A percentile compares a stretch with the other conserved stretches of the same genome.
Conservation (phyloP, 2,797 vertebrate genomes). For the Myotis pilosus region DNA sequence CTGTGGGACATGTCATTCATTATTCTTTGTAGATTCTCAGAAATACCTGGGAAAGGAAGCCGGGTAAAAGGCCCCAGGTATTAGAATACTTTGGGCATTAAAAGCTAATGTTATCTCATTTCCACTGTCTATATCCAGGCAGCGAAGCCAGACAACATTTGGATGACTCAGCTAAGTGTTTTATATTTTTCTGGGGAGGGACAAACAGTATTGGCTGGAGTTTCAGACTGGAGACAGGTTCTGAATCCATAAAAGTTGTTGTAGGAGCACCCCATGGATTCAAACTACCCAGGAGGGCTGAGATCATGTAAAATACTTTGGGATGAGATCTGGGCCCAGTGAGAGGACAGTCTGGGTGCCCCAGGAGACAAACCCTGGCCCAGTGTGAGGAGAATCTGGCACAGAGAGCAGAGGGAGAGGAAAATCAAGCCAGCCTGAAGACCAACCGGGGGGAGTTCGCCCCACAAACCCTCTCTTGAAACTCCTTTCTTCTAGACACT, state of each 20-base stretch:
- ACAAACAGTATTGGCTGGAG: no score
- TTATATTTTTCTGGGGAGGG: neutral
- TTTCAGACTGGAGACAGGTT: neutral
- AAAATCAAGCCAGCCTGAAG: neutral
- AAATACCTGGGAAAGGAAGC: neutral
- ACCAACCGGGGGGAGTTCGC: rapidly evolving
- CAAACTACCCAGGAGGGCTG: neutral
- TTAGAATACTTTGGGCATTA: neutral
- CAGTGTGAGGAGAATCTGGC: neutral
- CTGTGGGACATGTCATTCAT: neutral
- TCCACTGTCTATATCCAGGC: neutral
- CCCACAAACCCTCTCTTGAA: neutral
- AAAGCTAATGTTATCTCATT: neutral
- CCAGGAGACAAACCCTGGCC: neutral
- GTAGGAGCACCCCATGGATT: neutral
- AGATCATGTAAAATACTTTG: neutral
- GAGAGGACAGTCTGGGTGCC: neutral
- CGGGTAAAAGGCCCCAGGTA: neutral
- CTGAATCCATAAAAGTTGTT: neutral
- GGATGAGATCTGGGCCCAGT: neutral
- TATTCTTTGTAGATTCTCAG: neutral
- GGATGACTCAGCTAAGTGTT: neutral
- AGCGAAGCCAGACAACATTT: neutral
- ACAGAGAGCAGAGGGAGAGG: neutral
- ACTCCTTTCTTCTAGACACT: neutral